These are phyloP conservation scores for Cyclura pinguis DNA, from an alignment of 2,797 vertebrate genomes.

Conservation along the genomic window DNA sequence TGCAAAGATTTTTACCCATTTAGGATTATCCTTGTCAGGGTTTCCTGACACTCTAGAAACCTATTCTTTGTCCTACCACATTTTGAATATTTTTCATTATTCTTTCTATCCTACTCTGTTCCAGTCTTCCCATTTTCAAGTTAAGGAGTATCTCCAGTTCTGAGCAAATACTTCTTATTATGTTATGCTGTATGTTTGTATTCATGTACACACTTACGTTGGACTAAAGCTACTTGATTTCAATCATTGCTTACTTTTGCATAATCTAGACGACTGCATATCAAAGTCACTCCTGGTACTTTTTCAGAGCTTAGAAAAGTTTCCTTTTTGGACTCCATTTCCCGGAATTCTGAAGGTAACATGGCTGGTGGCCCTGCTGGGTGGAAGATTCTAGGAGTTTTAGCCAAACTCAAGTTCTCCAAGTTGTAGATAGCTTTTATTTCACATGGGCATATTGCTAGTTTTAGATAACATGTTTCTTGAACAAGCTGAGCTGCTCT, in stretches of 20 bases:
- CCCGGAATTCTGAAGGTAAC: too few relatives aligned
- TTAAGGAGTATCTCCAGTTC: not conserved
- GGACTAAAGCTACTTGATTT: not conserved
- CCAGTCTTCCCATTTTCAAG: not conserved
- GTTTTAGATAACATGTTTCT: too few relatives aligned
- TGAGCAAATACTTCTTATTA: not conserved
- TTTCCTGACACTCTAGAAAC: not conserved
- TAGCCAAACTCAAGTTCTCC: too few relatives aligned
- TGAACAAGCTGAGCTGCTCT: too few relatives aligned
- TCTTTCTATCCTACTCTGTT: not conserved
- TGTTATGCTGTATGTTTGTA: not conserved
- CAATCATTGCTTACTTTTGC: not conserved
- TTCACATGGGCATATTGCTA: too few relatives aligned
- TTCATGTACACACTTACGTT: not conserved
- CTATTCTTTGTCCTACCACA: too few relatives aligned
- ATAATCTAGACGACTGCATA: not conserved
- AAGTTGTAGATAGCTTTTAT: too few relatives aligned
- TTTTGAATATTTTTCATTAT: not conserved
- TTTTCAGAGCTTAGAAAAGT: too few relatives aligned
- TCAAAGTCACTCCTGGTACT: not conserved
- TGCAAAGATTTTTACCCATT: too few relatives aligned
- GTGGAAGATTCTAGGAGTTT: too few relatives aligned
- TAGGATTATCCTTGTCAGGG: not conserved
- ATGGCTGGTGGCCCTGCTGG: too few relatives aligned
- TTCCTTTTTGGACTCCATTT: too few relatives aligned